Evolutionary conservation across 2,113 vertebrate species (phyloP).

Genomic region (Atrichornis clamosus): DNA sequence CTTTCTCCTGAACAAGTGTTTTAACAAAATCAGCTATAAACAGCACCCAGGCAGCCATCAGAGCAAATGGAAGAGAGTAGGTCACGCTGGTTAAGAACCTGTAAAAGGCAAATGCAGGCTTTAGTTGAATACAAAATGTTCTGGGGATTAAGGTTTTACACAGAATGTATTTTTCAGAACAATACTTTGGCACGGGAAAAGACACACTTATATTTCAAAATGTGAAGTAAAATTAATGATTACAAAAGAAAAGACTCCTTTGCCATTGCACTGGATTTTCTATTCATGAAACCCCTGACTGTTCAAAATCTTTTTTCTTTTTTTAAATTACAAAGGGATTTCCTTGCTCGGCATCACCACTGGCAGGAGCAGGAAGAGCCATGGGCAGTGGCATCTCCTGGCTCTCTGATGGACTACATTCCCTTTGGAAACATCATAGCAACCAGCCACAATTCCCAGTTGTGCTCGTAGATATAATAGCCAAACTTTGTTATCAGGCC

Average conservation of each 20-base stretch:
- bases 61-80: slow-evolving; percentile 88
- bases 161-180: slow-evolving; percentile 1
- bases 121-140: neutral
- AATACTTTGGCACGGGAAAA: neutral
- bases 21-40: slow-evolving; percentile 95
- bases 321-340: neutral
- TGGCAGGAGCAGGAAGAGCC: neutral
- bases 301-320: neutral
- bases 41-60: slow-evolving; percentile 95
- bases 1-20: slow-evolving; percentile 94
- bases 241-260: neutral
- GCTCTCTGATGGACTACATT: neutral
- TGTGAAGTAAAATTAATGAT: neutral
- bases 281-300: neutral
- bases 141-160: neutral
- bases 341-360: neutral
- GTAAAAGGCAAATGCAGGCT: slow-evolving; percentile 55
- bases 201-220: neutral
- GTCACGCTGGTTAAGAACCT: slow-evolving; percentile 92
- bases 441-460: neutral
- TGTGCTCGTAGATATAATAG: neutral
- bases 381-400: neutral
- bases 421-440: neutral
- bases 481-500: neutral
- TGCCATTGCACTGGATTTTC: neutral